Evolutionary conservation across 1,140 invertebrate genomes (phyloP).

Genomic region (Globodera rostochiensis): DNA sequence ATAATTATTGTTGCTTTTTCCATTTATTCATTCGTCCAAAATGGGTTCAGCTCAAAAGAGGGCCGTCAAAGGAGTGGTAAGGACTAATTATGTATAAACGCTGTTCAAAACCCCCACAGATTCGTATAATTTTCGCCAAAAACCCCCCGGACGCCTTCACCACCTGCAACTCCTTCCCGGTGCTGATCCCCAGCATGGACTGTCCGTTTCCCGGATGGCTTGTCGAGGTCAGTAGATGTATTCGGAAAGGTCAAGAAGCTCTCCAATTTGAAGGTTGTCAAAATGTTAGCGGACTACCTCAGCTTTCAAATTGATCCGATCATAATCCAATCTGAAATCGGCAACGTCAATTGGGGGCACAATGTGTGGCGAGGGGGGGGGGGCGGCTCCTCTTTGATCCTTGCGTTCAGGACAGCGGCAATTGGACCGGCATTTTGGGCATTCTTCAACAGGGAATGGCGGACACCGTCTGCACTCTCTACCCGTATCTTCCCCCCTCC

Average conservation of each 20-base stretch:
- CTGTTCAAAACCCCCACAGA: background rate
- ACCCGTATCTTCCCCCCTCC: slow-evolving; percentile 25
- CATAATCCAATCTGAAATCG: slow-evolving; percentile 39
- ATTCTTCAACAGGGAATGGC: slow-evolving; percentile 41
- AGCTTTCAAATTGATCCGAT: slow-evolving; percentile 35
- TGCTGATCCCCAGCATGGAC: slow-evolving; percentile 34
- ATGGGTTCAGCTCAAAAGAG: background rate
- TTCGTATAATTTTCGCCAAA: slow-evolving; percentile 21
- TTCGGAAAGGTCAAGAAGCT: background rate
- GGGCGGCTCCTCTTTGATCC: background rate
- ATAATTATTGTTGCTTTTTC: background rate
- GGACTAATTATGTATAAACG: no score
- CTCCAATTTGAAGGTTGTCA: slow-evolving; percentile 26
- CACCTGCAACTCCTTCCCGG: slow-evolving; percentile 39
- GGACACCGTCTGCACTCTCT: slow-evolving; percentile 43
- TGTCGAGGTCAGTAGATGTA: slow-evolving; percentile 25
- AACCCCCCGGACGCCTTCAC: slow-evolving; percentile 49
- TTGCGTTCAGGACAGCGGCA: slow-evolving; percentile 36
- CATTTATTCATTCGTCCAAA: background rate
- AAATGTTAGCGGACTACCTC: slow-evolving; percentile 36
- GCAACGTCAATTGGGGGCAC: slow-evolving; percentile 43
- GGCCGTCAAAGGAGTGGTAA: background rate
- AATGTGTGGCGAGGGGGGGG: slow-evolving; percentile 16
- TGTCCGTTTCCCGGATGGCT: slow-evolving; percentile 49
- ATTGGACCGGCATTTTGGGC: slow-evolving; percentile 48